These are phyloP conservation scores for Micoletzkya japonica DNA, from an alignment of 2,888 invertebrate species.

Conservation along the genomic window DNA sequence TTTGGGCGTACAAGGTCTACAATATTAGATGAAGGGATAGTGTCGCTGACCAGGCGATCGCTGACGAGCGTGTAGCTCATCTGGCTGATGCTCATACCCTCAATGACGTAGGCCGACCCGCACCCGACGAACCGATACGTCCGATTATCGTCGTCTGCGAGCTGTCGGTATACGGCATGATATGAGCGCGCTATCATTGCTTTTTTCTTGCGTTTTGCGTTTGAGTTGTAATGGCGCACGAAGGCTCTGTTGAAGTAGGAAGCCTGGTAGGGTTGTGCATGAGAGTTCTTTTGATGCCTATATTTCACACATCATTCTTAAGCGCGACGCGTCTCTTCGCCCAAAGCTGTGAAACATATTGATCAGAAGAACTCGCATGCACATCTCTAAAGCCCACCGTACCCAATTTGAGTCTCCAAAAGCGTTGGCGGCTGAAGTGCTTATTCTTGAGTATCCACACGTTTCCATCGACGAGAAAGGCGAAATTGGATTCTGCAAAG, in stretches of 20 bases:
- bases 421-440: not conserved
- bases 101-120: not conserved
- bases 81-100: slow-evolving; percentile 10
- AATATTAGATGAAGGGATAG: too few relatives aligned
- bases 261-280: too few relatives aligned
- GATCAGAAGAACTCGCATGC: too few relatives aligned
- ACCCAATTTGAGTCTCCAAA: slow-evolving; percentile 18
- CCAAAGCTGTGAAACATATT: too few relatives aligned
- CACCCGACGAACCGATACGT: slow-evolving; percentile 13
- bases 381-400: not conserved
- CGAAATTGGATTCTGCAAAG: not conserved
- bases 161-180: not conserved
- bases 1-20: too few relatives aligned
- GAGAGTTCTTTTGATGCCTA: too few relatives aligned
- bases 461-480: slow-evolving; percentile 16
- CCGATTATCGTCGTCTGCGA: slow-evolving; percentile 13
- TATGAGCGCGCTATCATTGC: not conserved
- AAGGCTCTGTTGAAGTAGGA: too few relatives aligned
- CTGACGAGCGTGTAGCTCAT: not conserved
- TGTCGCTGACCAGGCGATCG: not conserved
- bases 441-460: slow-evolving; percentile 12
- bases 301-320: too few relatives aligned
- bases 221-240: not conserved
- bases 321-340: too few relatives aligned
- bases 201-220: too few relatives aligned